A percentile compares a stretch with the other conserved stretches of the same genome.
phyloP scores from a whole-genome alignment of 2,888 invertebrate species.

The Physocephala rufipes region DNA sequence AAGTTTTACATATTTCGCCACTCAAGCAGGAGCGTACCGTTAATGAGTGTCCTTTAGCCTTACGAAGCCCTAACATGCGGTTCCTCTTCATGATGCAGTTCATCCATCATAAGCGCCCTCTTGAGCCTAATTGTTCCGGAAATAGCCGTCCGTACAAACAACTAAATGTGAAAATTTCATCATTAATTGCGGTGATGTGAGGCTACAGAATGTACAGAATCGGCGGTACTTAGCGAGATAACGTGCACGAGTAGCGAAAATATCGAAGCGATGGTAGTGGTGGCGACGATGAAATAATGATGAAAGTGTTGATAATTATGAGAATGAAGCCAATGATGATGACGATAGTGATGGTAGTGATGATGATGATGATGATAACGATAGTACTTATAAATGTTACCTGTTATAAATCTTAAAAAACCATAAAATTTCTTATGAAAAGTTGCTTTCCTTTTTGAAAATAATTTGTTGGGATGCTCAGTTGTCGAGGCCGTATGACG shows the following conservation, averaged over 20 bases:
- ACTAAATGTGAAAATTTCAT: slow-evolving; percentile 50
- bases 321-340: no score
- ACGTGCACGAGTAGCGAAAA: slow-evolving; percentile 28
- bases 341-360: no score
- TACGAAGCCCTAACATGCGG: neutral
- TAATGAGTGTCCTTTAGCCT: neutral
- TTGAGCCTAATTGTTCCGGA: slow-evolving; percentile 55
- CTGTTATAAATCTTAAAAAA: no score
- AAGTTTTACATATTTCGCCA: slow-evolving; percentile 19
- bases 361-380: no score
- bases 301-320: no score
- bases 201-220: neutral
- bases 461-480: no score
- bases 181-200: slow-evolving; percentile 46
- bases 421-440: no score
- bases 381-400: no score
- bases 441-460: no score
- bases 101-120: neutral
- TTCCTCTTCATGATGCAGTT: neutral
- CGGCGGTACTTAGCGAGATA: slow-evolving; percentile 2
- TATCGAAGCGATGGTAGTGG: neutral
- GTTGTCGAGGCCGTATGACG: neutral
- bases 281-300: neutral
- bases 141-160: slow-evolving; percentile 50
- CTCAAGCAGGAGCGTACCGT: slow-evolving; percentile 23